Percentiles rank a stretch among this genome's conserved stretches.
Conservation (phyloP, 2,113 vertebrate genomes). For the Anser cygnoides region DNA sequence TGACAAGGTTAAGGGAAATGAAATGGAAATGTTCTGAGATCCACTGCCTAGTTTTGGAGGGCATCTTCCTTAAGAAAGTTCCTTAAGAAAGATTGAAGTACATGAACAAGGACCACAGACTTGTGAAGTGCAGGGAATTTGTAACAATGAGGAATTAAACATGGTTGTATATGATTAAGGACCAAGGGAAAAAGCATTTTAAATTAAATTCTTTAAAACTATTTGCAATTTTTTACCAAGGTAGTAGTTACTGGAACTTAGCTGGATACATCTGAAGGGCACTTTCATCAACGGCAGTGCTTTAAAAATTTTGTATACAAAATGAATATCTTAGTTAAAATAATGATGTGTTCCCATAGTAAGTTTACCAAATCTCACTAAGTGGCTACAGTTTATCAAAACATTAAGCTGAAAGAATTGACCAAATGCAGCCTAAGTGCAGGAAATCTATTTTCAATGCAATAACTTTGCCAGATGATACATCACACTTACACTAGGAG, state of each 20-base stretch:
- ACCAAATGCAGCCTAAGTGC: constrained; percentile 40
- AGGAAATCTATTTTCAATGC: constrained; percentile 63
- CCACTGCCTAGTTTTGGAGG: not conserved
- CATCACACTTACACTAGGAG: constrained; percentile 16
- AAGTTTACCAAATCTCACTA: not conserved
- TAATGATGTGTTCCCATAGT: not conserved
- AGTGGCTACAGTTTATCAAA: not conserved
- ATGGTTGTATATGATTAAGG: not conserved
- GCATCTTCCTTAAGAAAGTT: not conserved
- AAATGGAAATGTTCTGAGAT: not conserved
- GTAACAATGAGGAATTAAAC: not conserved
- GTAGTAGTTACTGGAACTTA: not conserved
- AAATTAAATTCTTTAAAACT: not conserved
- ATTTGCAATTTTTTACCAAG: not conserved
- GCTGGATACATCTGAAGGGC: not conserved
- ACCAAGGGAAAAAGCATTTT: not conserved
- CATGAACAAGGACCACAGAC: not conserved
- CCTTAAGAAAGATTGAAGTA: not conserved
- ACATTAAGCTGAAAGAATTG: constrained; percentile 27
- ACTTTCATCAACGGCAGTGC: not conserved
- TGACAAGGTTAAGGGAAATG: not conserved
- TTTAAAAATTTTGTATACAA: not conserved
- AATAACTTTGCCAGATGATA: constrained; percentile 53
- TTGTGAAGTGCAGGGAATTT: not conserved
- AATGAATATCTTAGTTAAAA: not conserved